A percentile compares a stretch with the other conserved stretches of the same genome.
Evolutionary conservation across 2,797 vertebrate genomes (phyloP).

Genomic region (Pangasius larnaudii): DNA sequence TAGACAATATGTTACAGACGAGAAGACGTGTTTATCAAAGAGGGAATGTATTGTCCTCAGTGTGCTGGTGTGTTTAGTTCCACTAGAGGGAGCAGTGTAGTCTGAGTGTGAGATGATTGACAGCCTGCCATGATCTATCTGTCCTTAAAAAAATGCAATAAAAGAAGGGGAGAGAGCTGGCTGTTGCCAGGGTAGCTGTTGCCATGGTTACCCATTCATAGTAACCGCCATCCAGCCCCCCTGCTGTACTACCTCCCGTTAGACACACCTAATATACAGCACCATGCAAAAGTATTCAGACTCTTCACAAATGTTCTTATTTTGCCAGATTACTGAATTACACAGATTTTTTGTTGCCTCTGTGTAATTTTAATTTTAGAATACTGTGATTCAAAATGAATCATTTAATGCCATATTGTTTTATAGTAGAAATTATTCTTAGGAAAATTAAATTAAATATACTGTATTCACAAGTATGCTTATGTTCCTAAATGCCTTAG

Average conservation of each 20-base stretch:
- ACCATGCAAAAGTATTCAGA: slow-evolving; percentile 39
- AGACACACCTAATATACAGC: slow-evolving; percentile 50
- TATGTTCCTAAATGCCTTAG: neutral
- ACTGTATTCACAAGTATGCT: neutral
- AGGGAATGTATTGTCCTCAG: slow-evolving; percentile 41
- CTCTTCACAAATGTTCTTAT: slow-evolving; percentile 14
- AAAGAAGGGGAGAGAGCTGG: slow-evolving; percentile 69
- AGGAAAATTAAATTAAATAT: neutral
- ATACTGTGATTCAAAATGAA: neutral
- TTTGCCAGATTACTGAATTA: neutral
- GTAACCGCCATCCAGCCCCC: slow-evolving; percentile 68
- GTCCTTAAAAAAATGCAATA: slow-evolving; percentile 74
- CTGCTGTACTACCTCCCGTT: slow-evolving; percentile 66
- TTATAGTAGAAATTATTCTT: neutral
- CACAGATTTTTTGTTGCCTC: no score
- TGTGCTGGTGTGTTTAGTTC: slow-evolving; percentile 44
- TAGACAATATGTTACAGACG: neutral
- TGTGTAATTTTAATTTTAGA: neutral
- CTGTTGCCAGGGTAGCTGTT: slow-evolving; percentile 80
- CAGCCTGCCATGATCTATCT: slow-evolving; percentile 69
- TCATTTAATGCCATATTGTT: neutral
- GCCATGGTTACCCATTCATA: slow-evolving; percentile 73
- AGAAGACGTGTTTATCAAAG: slow-evolving; percentile 7
- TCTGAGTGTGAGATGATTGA: slow-evolving; percentile 69
- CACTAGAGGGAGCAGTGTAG: slow-evolving; percentile 61